These are phyloP conservation scores for Hypomecis atomaria DNA, from an alignment of 2,888 invertebrate species.

Conservation along the genomic window DNA sequence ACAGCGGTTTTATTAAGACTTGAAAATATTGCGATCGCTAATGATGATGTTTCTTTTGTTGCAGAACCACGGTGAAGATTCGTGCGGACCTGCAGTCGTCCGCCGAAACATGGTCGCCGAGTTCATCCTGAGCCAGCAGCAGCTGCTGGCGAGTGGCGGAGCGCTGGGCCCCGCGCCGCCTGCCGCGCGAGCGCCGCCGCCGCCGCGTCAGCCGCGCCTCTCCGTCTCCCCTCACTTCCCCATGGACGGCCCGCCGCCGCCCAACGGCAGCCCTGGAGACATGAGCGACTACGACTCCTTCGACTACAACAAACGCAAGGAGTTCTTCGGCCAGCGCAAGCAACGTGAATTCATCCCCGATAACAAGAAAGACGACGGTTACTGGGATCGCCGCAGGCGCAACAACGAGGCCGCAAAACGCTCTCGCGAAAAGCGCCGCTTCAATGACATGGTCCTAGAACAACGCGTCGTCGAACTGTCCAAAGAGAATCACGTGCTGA, in stretches of 20 bases:
- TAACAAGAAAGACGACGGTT: constrained; percentile 97
- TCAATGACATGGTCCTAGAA: constrained; percentile 98
- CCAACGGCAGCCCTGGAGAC: constrained; percentile 57
- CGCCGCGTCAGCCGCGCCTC: constrained; percentile 67
- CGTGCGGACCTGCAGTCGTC: constrained; percentile 79
- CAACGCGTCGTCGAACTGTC: constrained; percentile 96
- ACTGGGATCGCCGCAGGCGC: constrained; percentile 97
- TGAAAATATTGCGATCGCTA: constrained; percentile 58
- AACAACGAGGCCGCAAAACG: constrained; percentile 99
- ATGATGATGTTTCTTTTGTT: constrained; percentile 71
- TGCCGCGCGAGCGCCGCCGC: constrained; percentile 68
- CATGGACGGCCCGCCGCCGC: constrained; percentile 76
- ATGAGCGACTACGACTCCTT: constrained; percentile 80
- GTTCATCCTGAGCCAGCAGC: constrained; percentile 91
- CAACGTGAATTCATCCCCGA: constrained; percentile 98
- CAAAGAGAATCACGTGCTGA: constrained; percentile 97
- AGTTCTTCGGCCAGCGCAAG: constrained; percentile 95
- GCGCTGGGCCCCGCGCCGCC: constrained; percentile 71
- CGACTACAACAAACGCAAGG: constrained; percentile 89
- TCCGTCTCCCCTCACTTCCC: constrained; percentile 77
- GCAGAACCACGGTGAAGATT: constrained; percentile 78
- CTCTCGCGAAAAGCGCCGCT: constrained; percentile 97
- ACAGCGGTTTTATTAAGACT: constrained; percentile 57
- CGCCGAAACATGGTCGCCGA: constrained; percentile 95
- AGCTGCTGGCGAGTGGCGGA: constrained; percentile 73